These are phyloP conservation scores for Hipposideros larvatus DNA, from an alignment of 2,797 vertebrate species.

Conservation along the genomic window DNA sequence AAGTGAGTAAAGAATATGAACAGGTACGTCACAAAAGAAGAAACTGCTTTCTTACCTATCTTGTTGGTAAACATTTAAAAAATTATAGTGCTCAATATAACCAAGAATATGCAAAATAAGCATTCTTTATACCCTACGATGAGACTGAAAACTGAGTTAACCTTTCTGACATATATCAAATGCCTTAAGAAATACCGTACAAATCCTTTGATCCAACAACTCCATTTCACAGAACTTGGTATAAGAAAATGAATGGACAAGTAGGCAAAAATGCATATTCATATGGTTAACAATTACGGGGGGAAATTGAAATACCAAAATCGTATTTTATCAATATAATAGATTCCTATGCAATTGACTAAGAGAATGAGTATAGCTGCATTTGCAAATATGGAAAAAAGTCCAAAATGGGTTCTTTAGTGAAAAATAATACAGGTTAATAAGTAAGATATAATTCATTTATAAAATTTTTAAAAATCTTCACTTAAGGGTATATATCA, in stretches of 20 bases:
- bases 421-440: background rate
- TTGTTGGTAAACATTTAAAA: background rate
- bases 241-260: conserved; percentile 13
- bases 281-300: background rate
- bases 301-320: background rate
- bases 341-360: background rate
- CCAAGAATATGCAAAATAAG: background rate
- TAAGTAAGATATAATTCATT: background rate
- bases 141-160: background rate
- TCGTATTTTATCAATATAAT: background rate
- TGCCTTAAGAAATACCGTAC: background rate
- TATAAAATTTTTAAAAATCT: background rate
- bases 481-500: background rate
- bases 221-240: background rate
- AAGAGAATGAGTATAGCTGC: background rate
- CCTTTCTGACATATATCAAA: background rate
- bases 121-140: background rate
- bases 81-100: background rate
- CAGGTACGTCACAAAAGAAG: background rate
- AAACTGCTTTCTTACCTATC: background rate
- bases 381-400: background rate
- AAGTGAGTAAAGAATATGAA: conserved; percentile 19
- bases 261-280: background rate
- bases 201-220: conserved; percentile 21
- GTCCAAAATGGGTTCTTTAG: conserved; percentile 28